phyloP scores from a whole-genome alignment of 2,113 vertebrate genomes.

The Galemys pyrenaicus region DNA sequence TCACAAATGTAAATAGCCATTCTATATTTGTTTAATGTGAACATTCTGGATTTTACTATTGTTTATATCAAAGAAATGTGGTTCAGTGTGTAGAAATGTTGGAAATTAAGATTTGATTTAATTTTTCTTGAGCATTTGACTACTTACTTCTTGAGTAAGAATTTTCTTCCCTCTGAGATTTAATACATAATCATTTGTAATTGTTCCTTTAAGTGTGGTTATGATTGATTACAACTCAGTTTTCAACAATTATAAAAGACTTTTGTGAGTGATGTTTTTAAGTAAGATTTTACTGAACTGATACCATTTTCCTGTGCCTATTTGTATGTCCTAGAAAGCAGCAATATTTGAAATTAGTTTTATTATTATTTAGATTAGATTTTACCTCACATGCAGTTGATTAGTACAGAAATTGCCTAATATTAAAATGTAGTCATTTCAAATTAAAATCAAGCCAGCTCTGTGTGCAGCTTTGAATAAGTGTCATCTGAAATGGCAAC shows the following conservation, averaged over 20 bases:
- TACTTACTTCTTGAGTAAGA: not conserved
- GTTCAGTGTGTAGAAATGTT: not conserved
- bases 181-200: not conserved
- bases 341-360: slow-evolving; percentile 48
- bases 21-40: slow-evolving; percentile 36
- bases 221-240: not conserved
- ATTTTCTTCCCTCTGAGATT: not conserved
- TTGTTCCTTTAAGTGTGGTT: not conserved
- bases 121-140: not conserved
- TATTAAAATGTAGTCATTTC: slow-evolving; percentile 69
- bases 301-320: not conserved
- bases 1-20: slow-evolving; percentile 34
- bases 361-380: slow-evolving; percentile 46
- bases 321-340: not conserved
- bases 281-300: slow-evolving; percentile 28
- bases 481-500: slow-evolving; percentile 50
- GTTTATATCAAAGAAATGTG: slow-evolving; percentile 14
- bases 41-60: not conserved
- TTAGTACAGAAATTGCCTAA: slow-evolving; percentile 65
- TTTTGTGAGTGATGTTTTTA: not conserved
- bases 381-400: slow-evolving; percentile 16
- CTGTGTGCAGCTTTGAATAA: slow-evolving; percentile 19
- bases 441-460: slow-evolving; percentile 69
- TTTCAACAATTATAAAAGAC: not conserved
- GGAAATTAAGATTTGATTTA: not conserved